Percentiles rank a stretch among this genome's conserved stretches.
phyloP scores from a whole-genome alignment of 1,140 invertebrate species.

The Chelonus insularis region DNA sequence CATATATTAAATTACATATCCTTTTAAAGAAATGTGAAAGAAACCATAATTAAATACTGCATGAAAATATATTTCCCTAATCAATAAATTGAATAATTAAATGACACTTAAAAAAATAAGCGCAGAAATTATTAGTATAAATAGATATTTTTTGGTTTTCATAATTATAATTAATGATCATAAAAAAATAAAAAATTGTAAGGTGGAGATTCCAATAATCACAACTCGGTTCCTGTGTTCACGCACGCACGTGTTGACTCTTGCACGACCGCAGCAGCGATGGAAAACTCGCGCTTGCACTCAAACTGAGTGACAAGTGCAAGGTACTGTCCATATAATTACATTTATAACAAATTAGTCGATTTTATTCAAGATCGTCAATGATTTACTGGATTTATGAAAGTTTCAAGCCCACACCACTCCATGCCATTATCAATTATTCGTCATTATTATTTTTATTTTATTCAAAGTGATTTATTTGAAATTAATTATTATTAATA shows the following conservation, averaged over 20 bases:
- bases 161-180: neutral
- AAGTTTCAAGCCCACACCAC: slow-evolving; percentile 34
- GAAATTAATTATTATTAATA: neutral
- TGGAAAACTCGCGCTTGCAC: slow-evolving; percentile 63
- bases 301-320: slow-evolving; percentile 66
- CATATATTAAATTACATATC: no score
- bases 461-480: neutral
- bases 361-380: no score
- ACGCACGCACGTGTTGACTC: slow-evolving; percentile 54
- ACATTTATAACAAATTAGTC: slow-evolving; percentile 21
- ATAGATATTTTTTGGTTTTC: neutral
- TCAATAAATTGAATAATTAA: neutral
- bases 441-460: no score
- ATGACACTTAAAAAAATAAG: neutral
- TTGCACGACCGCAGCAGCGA: slow-evolving; percentile 51
- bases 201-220: slow-evolving; percentile 36
- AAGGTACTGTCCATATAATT: slow-evolving; percentile 60
- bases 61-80: neutral
- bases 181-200: slow-evolving; percentile 5
- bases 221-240: slow-evolving; percentile 61
- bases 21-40: no score
- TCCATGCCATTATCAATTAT: slow-evolving; percentile 25
- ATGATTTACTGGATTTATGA: no score
- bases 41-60: no score
- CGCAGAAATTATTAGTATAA: neutral